Conservation (phyloP, 2,888 invertebrate genomes). For the Calephelis perditalis region DNA sequence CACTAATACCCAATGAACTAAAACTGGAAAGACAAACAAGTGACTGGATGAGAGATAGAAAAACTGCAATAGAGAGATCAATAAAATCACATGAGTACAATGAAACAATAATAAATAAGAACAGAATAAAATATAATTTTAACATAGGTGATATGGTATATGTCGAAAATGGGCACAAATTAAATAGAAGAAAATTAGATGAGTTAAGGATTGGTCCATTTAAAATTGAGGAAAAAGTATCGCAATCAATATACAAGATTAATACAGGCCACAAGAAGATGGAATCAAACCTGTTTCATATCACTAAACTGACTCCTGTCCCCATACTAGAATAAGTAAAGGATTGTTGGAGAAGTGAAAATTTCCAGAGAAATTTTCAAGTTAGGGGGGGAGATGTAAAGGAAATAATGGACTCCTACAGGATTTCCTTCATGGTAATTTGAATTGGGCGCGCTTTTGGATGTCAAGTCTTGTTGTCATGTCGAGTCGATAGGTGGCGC, state of each 20-base stretch:
- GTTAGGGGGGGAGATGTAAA: neutral
- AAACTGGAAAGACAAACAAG: constrained; percentile 9
- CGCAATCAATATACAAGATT: constrained; percentile 21
- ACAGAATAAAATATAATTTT: constrained; percentile 19
- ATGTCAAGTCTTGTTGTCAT: constrained; percentile 1
- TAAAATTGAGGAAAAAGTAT: constrained; percentile 19
- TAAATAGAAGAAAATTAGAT: constrained; percentile 21
- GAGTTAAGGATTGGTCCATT: constrained; percentile 22
- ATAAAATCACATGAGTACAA: constrained; percentile 21
- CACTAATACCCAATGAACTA: constrained; percentile 23
- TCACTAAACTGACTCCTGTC: constrained; percentile 9
- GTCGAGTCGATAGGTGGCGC: constrained; percentile 1
- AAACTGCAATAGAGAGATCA: constrained; percentile 23
- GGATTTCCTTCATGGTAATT: neutral
- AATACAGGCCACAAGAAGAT: constrained; percentile 15
- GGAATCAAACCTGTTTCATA: constrained; percentile 10
- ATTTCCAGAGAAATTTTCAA: constrained; percentile 5
- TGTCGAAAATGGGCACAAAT: constrained; percentile 19
- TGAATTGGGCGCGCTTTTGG: constrained; percentile 1
- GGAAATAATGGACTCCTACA: constrained; percentile 1
- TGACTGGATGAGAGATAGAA: constrained; percentile 20
- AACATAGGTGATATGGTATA: constrained; percentile 23
- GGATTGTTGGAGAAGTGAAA: constrained; percentile 3
- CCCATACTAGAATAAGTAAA: constrained; percentile 3
- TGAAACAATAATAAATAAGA: constrained; percentile 15